Conservation (phyloP, 64 coral and sea anemone genomes). For the Pocillopora verrucosa region DNA sequence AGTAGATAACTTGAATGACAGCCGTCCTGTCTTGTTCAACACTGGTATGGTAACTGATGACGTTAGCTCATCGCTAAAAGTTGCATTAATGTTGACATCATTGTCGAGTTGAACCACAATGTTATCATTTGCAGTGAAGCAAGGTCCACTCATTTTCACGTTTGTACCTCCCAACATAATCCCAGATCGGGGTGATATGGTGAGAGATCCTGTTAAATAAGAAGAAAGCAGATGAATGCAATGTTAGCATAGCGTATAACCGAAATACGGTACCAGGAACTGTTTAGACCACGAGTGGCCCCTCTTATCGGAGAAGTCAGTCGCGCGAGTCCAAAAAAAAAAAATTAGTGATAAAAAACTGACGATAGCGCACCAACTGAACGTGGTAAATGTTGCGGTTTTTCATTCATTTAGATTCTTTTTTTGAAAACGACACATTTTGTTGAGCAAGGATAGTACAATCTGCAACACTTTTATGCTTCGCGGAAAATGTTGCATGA, state of each 20-base stretch:
- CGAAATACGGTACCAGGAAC: not conserved
- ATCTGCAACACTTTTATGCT: too few relatives aligned
- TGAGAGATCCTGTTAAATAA: conserved; percentile 18
- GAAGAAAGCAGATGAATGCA: not conserved
- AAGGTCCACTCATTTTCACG: conserved; percentile 44
- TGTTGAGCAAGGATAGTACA: too few relatives aligned
- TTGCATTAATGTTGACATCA: conserved; percentile 15
- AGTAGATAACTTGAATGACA: conserved; percentile 10
- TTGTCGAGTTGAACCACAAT: conserved; percentile 48
- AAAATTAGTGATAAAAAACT: too few relatives aligned
- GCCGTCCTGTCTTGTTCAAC: conserved; percentile 13
- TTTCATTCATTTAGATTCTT: too few relatives aligned
- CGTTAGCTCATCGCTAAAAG: conserved; percentile 16
- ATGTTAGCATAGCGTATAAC: not conserved
- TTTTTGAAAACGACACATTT: too few relatives aligned
- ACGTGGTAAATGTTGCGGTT: too few relatives aligned
- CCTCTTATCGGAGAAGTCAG: too few relatives aligned
- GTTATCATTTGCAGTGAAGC: conserved; percentile 37
- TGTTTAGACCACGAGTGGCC: too few relatives aligned
- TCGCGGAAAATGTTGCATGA: too few relatives aligned
- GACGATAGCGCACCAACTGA: too few relatives aligned
- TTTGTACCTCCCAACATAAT: conserved; percentile 59
- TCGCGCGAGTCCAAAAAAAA: too few relatives aligned
- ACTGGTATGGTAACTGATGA: conserved; percentile 28
- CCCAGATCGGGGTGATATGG: conserved; percentile 25